Conservation (phyloP, 2,888 invertebrate species). For the Ectobius pallidus region DNA sequence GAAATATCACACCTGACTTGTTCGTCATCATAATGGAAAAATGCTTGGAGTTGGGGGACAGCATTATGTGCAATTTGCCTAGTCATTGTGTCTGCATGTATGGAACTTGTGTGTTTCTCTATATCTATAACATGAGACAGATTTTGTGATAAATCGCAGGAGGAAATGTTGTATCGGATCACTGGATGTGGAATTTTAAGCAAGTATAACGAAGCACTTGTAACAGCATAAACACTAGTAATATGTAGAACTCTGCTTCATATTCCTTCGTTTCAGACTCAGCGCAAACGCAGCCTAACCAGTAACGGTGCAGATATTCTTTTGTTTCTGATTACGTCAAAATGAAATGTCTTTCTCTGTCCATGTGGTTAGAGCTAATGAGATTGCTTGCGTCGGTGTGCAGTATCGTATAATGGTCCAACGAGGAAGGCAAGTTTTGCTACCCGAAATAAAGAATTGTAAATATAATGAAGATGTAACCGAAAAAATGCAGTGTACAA, state of each 20-base stretch:
- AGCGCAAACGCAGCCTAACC: no score
- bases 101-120: constrained; percentile 4
- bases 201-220: no score
- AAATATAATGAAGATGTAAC: constrained; percentile 6
- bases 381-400: neutral
- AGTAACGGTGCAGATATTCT: no score
- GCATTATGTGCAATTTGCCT: constrained; percentile 23
- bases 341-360: neutral
- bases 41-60: neutral
- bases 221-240: no score
- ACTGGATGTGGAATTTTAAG: neutral
- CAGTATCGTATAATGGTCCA: neutral
- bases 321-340: neutral
- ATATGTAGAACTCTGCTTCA: no score
- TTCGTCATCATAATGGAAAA: neutral
- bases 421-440: constrained; percentile 17
- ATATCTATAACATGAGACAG: no score
- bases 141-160: no score
- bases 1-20: no score
- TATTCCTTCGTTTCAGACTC: no score
- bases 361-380: neutral
- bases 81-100: constrained; percentile 22
- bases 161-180: no score
- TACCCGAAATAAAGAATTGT: neutral
- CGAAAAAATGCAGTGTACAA: constrained; percentile 14